These are phyloP conservation scores for Spilosoma lubricipeda DNA, from an alignment of 2,888 invertebrate genomes.

Conservation along the genomic window DNA sequence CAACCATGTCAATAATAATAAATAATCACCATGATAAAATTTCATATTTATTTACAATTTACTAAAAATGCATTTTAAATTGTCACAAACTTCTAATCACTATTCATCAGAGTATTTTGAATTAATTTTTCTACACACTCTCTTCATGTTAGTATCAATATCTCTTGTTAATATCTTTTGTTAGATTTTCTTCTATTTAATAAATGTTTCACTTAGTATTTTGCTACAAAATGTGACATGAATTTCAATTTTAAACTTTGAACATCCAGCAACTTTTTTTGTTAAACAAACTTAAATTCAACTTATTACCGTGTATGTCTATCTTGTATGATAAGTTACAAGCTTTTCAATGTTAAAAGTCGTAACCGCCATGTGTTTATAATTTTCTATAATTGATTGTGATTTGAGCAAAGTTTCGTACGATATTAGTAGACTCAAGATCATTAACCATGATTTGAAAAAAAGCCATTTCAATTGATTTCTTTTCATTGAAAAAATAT, in stretches of 20 bases:
- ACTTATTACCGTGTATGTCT: background rate
- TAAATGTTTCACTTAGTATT: background rate
- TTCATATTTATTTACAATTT: background rate
- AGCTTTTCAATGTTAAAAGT: conserved; percentile 9
- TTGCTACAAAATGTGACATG: background rate
- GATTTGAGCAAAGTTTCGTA: conserved; percentile 26
- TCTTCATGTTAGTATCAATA: background rate
- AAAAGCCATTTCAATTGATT: conserved; percentile 17
- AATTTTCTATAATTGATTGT: conserved; percentile 5
- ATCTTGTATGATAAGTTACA: background rate
- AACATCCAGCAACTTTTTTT: background rate
- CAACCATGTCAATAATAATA: too few species aligned
- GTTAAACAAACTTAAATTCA: background rate
- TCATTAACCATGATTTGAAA: conserved; percentile 16
- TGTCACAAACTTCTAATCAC: background rate
- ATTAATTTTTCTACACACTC: background rate
- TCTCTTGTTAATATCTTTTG: background rate
- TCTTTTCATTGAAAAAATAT: too few species aligned
- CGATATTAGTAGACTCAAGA: conserved; percentile 23
- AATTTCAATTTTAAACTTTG: background rate
- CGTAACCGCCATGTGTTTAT: conserved; percentile 21
- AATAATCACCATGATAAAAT: background rate
- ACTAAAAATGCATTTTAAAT: background rate
- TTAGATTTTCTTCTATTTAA: background rate
- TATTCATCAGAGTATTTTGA: background rate